Percentiles rank a stretch among this genome's conserved stretches.
Conservation (phyloP, 2,797 vertebrate species). For the Coracias cyanogaster region DNA sequence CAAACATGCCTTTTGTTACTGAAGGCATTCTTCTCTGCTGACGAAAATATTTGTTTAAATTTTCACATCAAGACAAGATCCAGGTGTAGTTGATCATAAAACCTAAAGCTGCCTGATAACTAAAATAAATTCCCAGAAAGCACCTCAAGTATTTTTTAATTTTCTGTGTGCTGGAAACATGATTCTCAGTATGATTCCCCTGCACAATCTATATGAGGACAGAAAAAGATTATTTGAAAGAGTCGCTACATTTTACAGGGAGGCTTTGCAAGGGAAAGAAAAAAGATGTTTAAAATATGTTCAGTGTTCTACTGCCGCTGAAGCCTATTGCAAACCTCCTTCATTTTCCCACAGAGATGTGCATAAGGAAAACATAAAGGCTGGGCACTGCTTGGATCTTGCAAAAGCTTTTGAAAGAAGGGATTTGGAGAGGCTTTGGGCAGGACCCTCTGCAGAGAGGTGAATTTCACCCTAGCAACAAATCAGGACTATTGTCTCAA, state of each 20-base stretch:
- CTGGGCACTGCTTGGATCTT: background rate
- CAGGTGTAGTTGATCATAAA: constrained; percentile 61
- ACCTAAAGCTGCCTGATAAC: background rate
- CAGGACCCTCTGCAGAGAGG: background rate
- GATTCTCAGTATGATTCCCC: background rate
- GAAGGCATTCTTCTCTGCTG: constrained; percentile 36
- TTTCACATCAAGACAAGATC: constrained; percentile 47
- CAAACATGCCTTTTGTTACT: constrained; percentile 37
- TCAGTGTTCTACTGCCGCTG: background rate
- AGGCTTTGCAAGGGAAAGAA: background rate
- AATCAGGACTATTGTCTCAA: background rate
- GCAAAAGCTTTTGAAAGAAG: background rate
- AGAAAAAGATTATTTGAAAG: constrained; percentile 9
- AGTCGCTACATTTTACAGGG: background rate
- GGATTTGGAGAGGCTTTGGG: background rate
- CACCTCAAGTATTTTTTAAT: constrained; percentile 24
- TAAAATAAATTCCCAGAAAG: constrained; percentile 26
- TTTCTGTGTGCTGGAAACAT: background rate
- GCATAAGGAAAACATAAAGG: background rate
- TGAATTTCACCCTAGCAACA: background rate
- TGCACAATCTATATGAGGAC: background rate
- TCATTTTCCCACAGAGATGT: background rate
- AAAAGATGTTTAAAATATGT: background rate
- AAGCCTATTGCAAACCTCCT: background rate
- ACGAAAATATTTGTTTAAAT: constrained; percentile 65